A percentile compares a stretch with the other conserved stretches of the same genome.
Conservation (phyloP, 2,113 vertebrate species). For the Peromyscus maniculatus region DNA sequence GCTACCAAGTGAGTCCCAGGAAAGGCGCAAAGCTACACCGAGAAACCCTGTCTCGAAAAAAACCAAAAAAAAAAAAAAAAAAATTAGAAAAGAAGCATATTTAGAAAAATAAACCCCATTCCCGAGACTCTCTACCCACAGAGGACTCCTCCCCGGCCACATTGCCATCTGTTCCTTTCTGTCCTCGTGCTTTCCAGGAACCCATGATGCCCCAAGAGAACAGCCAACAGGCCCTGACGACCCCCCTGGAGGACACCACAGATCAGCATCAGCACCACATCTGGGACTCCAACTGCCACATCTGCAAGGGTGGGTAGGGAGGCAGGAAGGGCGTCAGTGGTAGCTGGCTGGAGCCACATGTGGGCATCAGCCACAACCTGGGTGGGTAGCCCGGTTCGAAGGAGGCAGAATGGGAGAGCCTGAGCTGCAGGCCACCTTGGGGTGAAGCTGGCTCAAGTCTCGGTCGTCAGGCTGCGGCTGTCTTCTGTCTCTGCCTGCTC, state of each 20-base stretch:
- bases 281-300: conserved; percentile 65
- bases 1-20: too few relatives aligned
- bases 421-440: neutral
- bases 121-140: neutral
- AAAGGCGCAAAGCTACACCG: too few relatives aligned
- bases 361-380: neutral
- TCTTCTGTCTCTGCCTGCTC: neutral
- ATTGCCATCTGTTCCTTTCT: neutral
- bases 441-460: neutral
- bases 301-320: conserved; percentile 52
- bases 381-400: neutral
- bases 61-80: too few relatives aligned
- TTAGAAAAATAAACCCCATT: neutral
- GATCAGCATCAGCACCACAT: conserved; percentile 64
- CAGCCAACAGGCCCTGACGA: neutral
- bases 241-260: neutral
- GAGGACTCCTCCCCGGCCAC: neutral
- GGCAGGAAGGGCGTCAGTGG: accelerated
- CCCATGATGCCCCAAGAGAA: neutral
- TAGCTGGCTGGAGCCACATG: neutral
- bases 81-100: neutral
- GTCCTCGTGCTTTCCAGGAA: conserved; percentile 38
- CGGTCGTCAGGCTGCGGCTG: neutral
- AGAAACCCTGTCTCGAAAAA: too few relatives aligned
- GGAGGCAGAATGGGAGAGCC: neutral